phyloP scores from a whole-genome alignment of 2,113 vertebrate genomes.

The Andinoacara biseriatus region DNA sequence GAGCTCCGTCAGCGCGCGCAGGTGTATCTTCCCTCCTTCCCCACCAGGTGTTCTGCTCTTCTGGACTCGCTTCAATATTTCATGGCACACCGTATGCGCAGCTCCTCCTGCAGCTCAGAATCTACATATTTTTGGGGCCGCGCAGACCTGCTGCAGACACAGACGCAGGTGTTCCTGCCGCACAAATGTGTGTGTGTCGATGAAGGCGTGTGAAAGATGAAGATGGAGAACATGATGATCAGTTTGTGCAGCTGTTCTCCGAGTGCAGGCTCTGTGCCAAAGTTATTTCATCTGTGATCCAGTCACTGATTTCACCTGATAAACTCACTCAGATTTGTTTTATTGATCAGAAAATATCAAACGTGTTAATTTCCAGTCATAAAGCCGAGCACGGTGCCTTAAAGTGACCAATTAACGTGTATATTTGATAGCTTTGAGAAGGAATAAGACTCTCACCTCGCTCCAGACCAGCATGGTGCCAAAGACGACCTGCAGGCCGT shows the following conservation, averaged over 20 bases:
- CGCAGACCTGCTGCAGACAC: constrained; percentile 10
- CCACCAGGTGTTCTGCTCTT: constrained; percentile 64
- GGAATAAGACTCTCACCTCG: constrained; percentile 81
- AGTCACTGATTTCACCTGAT: background rate
- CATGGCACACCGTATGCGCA: constrained; percentile 53
- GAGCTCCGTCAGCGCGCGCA: background rate
- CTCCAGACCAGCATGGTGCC: constrained; percentile 96
- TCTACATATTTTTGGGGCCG: constrained; percentile 57
- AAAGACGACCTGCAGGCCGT: constrained; percentile 94
- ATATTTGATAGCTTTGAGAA: background rate
- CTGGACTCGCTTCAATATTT: constrained; percentile 71
- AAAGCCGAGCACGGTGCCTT: background rate
- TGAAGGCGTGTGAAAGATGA: constrained; percentile 1
- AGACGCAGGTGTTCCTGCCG: constrained; percentile 34
- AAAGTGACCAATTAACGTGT: background rate
- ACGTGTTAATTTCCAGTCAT: too few species aligned
- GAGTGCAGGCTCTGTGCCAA: background rate
- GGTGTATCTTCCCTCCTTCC: constrained; percentile 15
- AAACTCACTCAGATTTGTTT: too few species aligned
- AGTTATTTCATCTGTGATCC: background rate
- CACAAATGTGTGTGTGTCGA: background rate
- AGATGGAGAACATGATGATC: constrained; percentile 14
- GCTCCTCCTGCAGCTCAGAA: constrained; percentile 36
- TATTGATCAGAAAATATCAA: background rate
- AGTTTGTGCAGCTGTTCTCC: constrained; percentile 37